phyloP scores from a whole-genome alignment of 2,113 vertebrate genomes.

The Gymnobelideus leadbeateri region DNA sequence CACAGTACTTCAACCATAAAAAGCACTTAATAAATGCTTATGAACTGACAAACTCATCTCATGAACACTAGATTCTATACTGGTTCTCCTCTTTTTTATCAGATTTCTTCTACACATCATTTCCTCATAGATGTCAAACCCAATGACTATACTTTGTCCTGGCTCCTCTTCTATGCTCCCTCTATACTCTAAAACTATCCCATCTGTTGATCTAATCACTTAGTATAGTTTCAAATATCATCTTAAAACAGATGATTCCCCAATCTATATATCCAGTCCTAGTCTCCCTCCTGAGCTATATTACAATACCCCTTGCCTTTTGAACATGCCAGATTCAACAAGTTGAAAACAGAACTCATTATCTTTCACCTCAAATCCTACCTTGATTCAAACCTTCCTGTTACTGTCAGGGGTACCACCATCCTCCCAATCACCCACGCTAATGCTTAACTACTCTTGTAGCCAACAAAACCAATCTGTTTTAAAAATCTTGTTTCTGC shows the following conservation, averaged over 20 bases:
- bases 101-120: background rate
- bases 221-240: background rate
- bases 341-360: background rate
- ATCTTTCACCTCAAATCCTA: background rate
- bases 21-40: background rate
- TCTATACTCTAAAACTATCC: too few species aligned
- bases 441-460: background rate
- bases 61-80: background rate
- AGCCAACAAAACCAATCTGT: background rate
- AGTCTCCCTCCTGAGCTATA: background rate
- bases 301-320: background rate
- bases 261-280: background rate
- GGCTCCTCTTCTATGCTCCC: background rate
- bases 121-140: background rate
- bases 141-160: background rate
- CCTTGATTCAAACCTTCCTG: background rate
- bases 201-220: background rate
- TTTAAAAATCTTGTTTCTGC: background rate
- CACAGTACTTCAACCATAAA: background rate
- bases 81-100: background rate
- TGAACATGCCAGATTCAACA: background rate
- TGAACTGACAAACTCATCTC: background rate
- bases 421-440: background rate
- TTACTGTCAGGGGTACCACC: background rate
- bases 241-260: background rate